A percentile compares a stretch with the other conserved stretches of the same genome.
These are phyloP conservation scores for Brachirus orientalis DNA, from an alignment of 2,113 vertebrate species.

Conservation along the genomic window DNA sequence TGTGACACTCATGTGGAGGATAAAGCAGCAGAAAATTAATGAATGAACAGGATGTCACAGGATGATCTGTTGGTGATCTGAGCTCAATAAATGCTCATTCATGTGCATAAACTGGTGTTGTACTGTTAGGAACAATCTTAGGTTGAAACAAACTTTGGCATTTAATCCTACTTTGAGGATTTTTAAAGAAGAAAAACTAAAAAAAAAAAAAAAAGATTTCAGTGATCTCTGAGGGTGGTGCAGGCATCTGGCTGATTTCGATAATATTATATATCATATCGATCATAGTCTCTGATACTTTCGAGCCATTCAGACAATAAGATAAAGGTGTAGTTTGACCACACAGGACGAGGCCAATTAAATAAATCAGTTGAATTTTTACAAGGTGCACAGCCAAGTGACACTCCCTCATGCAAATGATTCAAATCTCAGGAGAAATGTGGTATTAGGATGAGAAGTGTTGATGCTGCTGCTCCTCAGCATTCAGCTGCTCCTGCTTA, in stretches of 20 bases:
- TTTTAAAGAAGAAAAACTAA: background rate
- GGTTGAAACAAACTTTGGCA: background rate
- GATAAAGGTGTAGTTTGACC: constrained; percentile 33
- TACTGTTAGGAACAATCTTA: background rate
- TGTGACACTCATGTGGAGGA: too few relatives aligned
- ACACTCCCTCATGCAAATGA: constrained; percentile 12
- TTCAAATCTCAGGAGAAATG: constrained; percentile 28
- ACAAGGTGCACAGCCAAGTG: constrained; percentile 45
- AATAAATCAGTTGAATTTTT: constrained; percentile 68
- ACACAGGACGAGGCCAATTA: constrained; percentile 50
- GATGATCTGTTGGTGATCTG: too few relatives aligned
- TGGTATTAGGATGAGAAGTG: background rate
- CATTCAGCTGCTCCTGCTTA: background rate
- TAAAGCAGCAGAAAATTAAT: too few relatives aligned
- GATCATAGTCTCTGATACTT: constrained; percentile 18
- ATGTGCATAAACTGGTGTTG: background rate
- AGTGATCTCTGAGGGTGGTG: constrained; percentile 12
- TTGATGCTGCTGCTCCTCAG: too few relatives aligned
- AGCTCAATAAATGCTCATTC: too few relatives aligned
- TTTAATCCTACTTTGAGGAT: background rate
- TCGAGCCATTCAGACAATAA: constrained; percentile 18
- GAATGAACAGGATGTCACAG: too few relatives aligned
- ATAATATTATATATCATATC: too few relatives aligned
- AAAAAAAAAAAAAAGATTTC: background rate
- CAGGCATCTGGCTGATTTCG: constrained; percentile 16